A percentile compares a stretch with the other conserved stretches of the same genome.
phyloP scores from a whole-genome alignment of 2,113 vertebrate species.

The Pteropus alecto region DNA sequence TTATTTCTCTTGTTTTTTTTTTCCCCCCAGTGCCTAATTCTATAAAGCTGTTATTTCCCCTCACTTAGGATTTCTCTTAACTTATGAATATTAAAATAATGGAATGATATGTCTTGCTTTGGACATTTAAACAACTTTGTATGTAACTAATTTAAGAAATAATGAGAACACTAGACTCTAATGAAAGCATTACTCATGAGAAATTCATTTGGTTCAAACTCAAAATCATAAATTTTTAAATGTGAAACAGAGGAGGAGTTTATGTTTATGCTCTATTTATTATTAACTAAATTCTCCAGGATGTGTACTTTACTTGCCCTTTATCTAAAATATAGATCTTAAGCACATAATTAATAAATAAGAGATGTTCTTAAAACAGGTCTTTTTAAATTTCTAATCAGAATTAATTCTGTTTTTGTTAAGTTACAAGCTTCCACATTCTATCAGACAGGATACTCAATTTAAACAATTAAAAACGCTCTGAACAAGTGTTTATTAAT shows the following conservation, averaged over 20 bases:
- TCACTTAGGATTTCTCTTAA: neutral
- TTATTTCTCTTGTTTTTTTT: neutral
- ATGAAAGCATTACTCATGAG: neutral
- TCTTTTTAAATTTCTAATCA: neutral
- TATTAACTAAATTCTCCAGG: neutral
- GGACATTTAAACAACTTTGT: neutral
- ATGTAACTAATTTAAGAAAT: neutral
- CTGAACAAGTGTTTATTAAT: slow-evolving; percentile 63
- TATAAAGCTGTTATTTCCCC: neutral
- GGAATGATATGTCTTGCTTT: neutral
- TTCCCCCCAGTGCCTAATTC: neutral
- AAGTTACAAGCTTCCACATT: neutral
- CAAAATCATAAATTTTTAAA: slow-evolving; percentile 21
- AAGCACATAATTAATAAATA: slow-evolving; percentile 45
- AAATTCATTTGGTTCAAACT: neutral
- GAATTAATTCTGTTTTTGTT: neutral
- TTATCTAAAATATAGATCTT: slow-evolving; percentile 38
- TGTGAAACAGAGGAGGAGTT: neutral
- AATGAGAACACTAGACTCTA: neutral
- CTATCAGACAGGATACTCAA: neutral
- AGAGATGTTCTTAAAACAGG: slow-evolving; percentile 6
- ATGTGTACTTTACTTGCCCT: neutral
- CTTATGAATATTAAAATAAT: neutral
- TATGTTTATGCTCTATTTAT: slow-evolving; percentile 30
- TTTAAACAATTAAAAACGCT: slow-evolving; percentile 67